These are phyloP conservation scores for Dendrolimus punctatus DNA, from an alignment of 1,140 invertebrate genomes.

Conservation along the genomic window DNA sequence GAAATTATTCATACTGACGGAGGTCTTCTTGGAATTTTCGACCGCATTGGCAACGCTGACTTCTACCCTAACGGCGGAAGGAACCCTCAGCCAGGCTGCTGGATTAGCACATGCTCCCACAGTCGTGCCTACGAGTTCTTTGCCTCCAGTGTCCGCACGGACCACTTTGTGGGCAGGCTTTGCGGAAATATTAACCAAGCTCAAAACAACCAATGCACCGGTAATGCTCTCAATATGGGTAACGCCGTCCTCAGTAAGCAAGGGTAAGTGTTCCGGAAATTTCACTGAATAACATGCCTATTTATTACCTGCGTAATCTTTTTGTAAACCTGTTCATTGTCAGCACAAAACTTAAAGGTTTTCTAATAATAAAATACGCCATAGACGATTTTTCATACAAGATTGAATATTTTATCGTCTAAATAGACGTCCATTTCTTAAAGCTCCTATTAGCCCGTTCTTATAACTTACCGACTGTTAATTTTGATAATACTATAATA, in stretches of 20 bases:
- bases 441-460: too few species aligned
- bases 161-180: slow-evolving; percentile 53
- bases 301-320: too few species aligned
- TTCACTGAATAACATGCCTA: too few species aligned
- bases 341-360: too few species aligned
- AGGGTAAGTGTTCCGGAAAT: slow-evolving; percentile 22
- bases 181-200: slow-evolving; percentile 42
- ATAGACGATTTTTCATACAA: too few species aligned
- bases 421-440: too few species aligned
- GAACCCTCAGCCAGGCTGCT: slow-evolving; percentile 78
- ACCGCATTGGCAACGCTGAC: slow-evolving; percentile 60
- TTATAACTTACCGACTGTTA: too few species aligned
- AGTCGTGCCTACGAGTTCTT: slow-evolving; percentile 69
- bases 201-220: slow-evolving; percentile 27
- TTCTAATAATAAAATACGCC: too few species aligned
- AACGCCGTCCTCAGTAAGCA: slow-evolving; percentile 29
- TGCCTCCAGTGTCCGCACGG: slow-evolving; percentile 65
- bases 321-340: too few species aligned
- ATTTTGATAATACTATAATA: too few species aligned
- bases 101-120: slow-evolving; percentile 66
- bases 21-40: slow-evolving; percentile 49
- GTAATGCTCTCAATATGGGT: slow-evolving; percentile 41
- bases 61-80: slow-evolving; percentile 75
- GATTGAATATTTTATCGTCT: too few species aligned
- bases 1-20: slow-evolving; percentile 77